Conservation (phyloP, 2,797 vertebrate genomes). For the Clarias laeviceps region DNA sequence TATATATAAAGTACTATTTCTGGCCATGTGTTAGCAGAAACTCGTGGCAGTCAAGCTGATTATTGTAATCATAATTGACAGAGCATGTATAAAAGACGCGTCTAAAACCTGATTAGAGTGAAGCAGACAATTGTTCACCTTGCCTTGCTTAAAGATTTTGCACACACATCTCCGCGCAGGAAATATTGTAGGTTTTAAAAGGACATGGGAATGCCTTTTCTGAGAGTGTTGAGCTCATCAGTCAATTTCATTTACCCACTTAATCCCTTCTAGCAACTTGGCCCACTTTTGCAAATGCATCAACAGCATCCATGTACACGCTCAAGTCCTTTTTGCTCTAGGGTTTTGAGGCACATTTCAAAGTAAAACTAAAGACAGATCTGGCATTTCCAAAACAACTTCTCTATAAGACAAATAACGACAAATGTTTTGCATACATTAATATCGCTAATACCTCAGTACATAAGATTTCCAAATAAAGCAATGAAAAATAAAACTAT, state of each 20-base stretch:
- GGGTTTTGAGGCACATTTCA: background rate
- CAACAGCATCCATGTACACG: constrained; percentile 1
- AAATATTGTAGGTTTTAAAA: background rate
- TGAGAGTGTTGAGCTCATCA: constrained; percentile 4
- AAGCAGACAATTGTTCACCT: background rate
- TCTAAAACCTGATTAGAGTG: background rate
- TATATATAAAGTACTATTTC: background rate
- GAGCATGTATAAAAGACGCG: background rate
- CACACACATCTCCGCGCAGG: background rate
- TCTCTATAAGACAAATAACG: background rate
- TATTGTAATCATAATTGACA: constrained; percentile 5
- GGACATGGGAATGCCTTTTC: background rate
- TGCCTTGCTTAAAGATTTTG: background rate
- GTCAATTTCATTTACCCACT: background rate
- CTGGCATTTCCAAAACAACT: background rate
- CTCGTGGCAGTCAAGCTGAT: background rate
- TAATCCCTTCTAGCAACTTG: constrained; percentile 2
- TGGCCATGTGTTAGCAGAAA: background rate
- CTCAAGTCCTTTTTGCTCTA: background rate
- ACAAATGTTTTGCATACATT: background rate
- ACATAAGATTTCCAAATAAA: background rate
- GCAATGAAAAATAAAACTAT: background rate
- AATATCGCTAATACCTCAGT: background rate
- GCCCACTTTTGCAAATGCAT: constrained; percentile 1
- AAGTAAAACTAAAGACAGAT: background rate